These are phyloP conservation scores for Myrmecobius fasciatus DNA, from an alignment of 2,113 vertebrate genomes.

Conservation along the genomic window DNA sequence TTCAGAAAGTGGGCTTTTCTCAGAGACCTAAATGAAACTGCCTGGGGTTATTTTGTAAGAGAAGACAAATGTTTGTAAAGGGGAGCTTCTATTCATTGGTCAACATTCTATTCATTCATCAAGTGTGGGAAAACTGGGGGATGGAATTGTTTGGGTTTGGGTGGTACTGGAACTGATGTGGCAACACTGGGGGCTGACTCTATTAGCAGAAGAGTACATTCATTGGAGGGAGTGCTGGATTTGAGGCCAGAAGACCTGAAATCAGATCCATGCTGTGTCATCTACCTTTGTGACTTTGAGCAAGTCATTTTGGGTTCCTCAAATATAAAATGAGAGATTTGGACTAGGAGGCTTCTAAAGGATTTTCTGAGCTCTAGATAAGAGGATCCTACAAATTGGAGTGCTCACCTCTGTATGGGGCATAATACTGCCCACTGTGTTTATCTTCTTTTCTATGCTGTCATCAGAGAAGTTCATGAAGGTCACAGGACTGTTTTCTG, in stretches of 20 bases:
- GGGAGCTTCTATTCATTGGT: background rate
- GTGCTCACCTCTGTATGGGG: conserved; percentile 92
- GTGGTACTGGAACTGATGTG: background rate
- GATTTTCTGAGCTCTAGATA: background rate
- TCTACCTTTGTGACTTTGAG: background rate
- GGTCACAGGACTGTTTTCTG: conserved; percentile 96
- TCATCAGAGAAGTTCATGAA: conserved; percentile 88
- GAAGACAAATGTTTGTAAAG: background rate
- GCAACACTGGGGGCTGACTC: background rate
- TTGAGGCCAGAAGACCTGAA: background rate
- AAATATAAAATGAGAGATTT: background rate
- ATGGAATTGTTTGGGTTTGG: background rate
- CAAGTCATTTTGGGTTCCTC: background rate
- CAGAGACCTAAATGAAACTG: background rate
- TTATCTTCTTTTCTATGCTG: conserved; percentile 81
- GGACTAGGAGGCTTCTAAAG: background rate
- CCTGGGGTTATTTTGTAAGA: background rate
- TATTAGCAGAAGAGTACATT: background rate
- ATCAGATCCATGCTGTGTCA: background rate
- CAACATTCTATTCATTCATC: background rate
- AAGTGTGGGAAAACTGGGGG: background rate
- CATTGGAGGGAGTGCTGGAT: background rate
- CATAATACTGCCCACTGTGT: conserved; percentile 88
- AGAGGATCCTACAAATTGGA: background rate
- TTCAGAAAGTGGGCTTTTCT: background rate